Evolutionary conservation across 2,113 vertebrate species (phyloP).

Genomic region (Scatophagus argus): DNA sequence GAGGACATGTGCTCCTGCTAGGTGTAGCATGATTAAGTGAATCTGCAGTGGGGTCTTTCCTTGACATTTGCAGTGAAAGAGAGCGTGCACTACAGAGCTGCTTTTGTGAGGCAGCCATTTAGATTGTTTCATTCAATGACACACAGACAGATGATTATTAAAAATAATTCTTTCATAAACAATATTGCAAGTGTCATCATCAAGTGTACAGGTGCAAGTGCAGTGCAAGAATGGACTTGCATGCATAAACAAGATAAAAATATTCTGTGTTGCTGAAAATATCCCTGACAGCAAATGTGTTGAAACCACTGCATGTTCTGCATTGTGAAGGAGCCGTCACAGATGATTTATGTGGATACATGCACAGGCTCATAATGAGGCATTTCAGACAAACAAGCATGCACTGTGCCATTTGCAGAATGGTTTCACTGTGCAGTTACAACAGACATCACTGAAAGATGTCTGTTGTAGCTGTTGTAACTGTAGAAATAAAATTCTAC

Average conservation of each 20-base stretch:
- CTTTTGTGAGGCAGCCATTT: slow-evolving; percentile 10
- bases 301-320: neutral
- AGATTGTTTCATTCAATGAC: neutral
- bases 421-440: neutral
- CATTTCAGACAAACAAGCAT: slow-evolving; percentile 41
- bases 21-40: slow-evolving; percentile 51
- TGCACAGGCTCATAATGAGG: slow-evolving; percentile 11
- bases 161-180: neutral
- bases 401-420: slow-evolving; percentile 21
- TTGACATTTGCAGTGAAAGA: slow-evolving; percentile 62
- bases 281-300: neutral
- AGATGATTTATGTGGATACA: slow-evolving; percentile 38
- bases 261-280: neutral
- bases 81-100: slow-evolving; percentile 14
- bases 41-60: slow-evolving; percentile 41
- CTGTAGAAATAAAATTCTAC: too few relatives aligned
- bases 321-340: neutral
- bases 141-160: neutral
- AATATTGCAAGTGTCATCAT: neutral
- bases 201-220: neutral
- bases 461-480: too few relatives aligned
- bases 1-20: slow-evolving; percentile 37
- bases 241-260: neutral
- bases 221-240: neutral
- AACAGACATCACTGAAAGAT: slow-evolving; percentile 20